Percentiles rank a stretch among this genome's conserved stretches.
Evolutionary conservation across 1,140 invertebrate genomes (phyloP).

Genomic region (Harlomillsia oculata): DNA sequence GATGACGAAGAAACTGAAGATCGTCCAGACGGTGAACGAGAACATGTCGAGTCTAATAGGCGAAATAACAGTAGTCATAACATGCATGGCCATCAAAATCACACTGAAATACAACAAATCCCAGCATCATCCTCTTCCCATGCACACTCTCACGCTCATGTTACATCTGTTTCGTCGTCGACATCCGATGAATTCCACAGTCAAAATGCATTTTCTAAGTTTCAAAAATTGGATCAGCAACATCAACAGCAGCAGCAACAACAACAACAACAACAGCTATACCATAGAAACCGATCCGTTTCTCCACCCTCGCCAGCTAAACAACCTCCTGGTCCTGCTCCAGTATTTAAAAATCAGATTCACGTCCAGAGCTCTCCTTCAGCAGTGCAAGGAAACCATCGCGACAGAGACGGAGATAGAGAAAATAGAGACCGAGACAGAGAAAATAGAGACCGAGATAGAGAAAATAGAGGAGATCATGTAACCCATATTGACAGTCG

Average conservation of each 20-base stretch:
- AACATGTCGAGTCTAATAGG: constrained; percentile 10
- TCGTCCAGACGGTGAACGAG: constrained; percentile 5
- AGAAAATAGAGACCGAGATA: not conserved
- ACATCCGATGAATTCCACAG: constrained; percentile 12
- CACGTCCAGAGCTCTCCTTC: constrained; percentile 33
- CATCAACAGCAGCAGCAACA: constrained; percentile 39
- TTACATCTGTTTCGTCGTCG: constrained; percentile 5
- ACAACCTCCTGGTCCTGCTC: constrained; percentile 8
- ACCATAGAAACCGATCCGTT: constrained; percentile 29
- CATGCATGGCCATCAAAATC: constrained; percentile 38
- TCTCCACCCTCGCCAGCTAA: constrained; percentile 23
- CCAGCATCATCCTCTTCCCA: not conserved
- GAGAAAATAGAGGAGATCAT: not conserved
- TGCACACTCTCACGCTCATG: too few species aligned
- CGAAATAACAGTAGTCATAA: constrained; percentile 6
- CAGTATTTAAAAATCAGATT: constrained; percentile 31
- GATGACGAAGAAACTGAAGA: constrained; percentile 32
- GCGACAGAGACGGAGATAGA: constrained; percentile 11
- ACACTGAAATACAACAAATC: constrained; percentile 40
- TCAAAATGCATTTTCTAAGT: constrained; percentile 14
- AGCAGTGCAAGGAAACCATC: constrained; percentile 12
- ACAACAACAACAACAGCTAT: constrained; percentile 9
- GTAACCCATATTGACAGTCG: too few species aligned
- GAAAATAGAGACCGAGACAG: constrained; percentile 1
- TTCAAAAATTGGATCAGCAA: constrained; percentile 39